These are phyloP conservation scores for Spinus olivaceus DNA, from an alignment of 2,797 vertebrate species.

Conservation along the genomic window DNA sequence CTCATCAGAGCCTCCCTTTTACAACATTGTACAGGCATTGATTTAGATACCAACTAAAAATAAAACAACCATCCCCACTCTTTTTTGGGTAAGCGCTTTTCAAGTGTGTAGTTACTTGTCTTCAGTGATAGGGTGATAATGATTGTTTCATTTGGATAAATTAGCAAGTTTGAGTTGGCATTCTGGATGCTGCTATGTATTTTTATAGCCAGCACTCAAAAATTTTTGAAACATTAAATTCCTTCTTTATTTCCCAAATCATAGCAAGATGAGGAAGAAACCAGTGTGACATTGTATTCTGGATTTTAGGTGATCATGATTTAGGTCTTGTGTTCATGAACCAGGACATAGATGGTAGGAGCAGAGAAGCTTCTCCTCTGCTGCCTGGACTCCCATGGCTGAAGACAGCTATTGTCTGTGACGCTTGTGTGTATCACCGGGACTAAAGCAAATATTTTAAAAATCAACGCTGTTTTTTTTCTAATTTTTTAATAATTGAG, in stretches of 20 bases:
- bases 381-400: background rate
- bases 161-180: background rate
- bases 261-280: background rate
- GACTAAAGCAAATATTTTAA: background rate
- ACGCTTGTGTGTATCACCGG: background rate
- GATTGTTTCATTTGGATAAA: background rate
- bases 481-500: background rate
- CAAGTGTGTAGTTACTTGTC: background rate
- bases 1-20: background rate
- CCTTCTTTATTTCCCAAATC: background rate
- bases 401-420: background rate
- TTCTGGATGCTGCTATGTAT: background rate
- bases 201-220: background rate
- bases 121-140: background rate
- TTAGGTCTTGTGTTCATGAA: background rate
- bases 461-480: background rate
- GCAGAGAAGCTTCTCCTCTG: background rate
- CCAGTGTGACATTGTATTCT: background rate
- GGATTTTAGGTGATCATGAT: background rate
- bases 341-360: accelerated
- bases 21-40: background rate
- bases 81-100: background rate
- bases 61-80: background rate
- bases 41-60: background rate
- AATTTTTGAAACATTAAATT: background rate